These are phyloP conservation scores for Sterna hirundo DNA, from an alignment of 2,113 vertebrate genomes.

Conservation along the genomic window DNA sequence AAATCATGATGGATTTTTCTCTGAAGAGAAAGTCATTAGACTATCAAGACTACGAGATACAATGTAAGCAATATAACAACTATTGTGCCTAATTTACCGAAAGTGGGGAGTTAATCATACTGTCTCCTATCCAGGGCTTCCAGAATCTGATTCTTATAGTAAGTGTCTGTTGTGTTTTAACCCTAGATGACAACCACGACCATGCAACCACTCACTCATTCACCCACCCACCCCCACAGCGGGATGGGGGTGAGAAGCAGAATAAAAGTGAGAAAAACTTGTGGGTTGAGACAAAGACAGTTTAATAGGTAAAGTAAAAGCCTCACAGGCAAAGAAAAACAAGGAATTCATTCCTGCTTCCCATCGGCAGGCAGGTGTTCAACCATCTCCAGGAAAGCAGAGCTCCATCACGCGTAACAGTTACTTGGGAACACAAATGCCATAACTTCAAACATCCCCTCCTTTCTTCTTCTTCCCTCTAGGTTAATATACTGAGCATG, in stretches of 20 bases:
- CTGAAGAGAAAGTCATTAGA: not conserved
- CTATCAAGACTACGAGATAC: not conserved
- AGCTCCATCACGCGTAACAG: too few species aligned
- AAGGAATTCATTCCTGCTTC: too few species aligned
- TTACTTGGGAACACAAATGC: too few species aligned
- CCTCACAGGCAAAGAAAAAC: too few species aligned
- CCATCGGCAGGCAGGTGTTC: too few species aligned
- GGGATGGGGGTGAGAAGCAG: not conserved
- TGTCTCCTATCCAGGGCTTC: not conserved
- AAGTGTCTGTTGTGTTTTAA: not conserved
- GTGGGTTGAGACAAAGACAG: not conserved
- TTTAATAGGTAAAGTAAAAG: not conserved
- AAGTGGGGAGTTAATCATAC: not conserved
- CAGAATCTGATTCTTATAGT: not conserved
- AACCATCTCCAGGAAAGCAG: too few species aligned
- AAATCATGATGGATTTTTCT: not conserved
- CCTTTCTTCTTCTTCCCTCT: too few species aligned
- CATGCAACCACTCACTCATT: too few species aligned
- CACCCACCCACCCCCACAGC: too few species aligned
- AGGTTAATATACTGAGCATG: too few species aligned
- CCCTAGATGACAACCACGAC: too few species aligned
- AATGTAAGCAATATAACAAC: not conserved
- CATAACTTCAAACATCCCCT: too few species aligned
- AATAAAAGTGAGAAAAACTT: not conserved
- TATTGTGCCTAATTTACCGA: not conserved